Percentiles rank a stretch among this genome's conserved stretches.
phyloP scores from a whole-genome alignment of 35 echinoderm and acorn worm species.

The Eucidaris tribuloides region DNA sequence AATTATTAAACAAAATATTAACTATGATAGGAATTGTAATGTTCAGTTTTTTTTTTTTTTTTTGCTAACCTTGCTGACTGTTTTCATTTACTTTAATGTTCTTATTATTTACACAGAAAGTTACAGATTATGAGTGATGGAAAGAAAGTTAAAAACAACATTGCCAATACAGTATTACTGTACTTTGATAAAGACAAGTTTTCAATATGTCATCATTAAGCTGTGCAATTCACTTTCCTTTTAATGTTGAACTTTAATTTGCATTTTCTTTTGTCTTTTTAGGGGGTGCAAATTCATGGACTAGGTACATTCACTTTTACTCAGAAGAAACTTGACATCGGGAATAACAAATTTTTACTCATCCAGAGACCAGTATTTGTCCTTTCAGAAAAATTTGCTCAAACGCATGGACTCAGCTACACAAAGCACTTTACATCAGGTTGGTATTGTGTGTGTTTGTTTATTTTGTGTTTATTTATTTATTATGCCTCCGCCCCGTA shows the following conservation, averaged over 20 bases:
- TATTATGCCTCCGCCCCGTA: too few species aligned
- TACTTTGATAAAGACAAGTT: neutral
- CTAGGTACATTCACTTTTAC: conserved; percentile 95
- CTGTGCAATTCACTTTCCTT: neutral
- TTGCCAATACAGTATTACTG: neutral
- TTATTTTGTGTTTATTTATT: too few species aligned
- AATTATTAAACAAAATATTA: neutral
- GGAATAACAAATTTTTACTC: conserved; percentile 96
- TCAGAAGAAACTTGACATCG: conserved; percentile 98
- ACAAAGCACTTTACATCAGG: conserved; percentile 88
- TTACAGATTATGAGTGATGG: neutral
- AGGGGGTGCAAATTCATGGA: conserved; percentile 87
- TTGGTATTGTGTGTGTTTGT: too few species aligned
- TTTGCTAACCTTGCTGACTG: neutral
- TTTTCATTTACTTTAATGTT: too few species aligned
- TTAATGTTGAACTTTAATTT: neutral
- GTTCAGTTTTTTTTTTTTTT: neutral
- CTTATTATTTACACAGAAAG: neutral
- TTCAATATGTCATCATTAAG: neutral
- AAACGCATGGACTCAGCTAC: conserved; percentile 84
- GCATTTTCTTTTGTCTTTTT: conserved; percentile 14
- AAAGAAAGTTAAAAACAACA: neutral
- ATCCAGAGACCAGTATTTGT: conserved; percentile 96
- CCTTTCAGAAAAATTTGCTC: conserved; percentile 95
- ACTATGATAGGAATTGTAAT: neutral